These are phyloP conservation scores for Taeniopygia guttata DNA, from an alignment of 2,797 vertebrate genomes.

Conservation along the genomic window DNA sequence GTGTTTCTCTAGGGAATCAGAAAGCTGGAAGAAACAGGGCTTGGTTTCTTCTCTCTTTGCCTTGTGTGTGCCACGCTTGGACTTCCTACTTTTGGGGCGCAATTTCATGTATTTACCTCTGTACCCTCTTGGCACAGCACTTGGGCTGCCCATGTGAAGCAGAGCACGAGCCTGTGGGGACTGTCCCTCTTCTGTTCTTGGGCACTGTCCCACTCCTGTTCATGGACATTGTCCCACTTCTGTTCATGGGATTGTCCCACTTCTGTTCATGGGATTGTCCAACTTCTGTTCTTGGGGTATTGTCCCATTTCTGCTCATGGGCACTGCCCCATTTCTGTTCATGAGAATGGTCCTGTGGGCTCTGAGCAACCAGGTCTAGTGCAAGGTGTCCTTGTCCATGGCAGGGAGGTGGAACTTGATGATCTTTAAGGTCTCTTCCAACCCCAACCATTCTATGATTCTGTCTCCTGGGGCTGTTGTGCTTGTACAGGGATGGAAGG, in stretches of 20 bases:
- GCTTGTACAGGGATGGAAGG: neutral
- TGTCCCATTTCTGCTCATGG: neutral
- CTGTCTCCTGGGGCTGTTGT: neutral
- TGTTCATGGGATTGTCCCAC: too few species aligned
- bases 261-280: too few species aligned
- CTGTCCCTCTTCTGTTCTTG: neutral
- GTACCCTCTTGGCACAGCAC: neutral
- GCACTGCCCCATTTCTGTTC: too few species aligned
- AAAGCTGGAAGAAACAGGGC: constrained; percentile 23
- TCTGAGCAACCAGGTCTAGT: neutral
- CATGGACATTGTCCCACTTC: too few species aligned
- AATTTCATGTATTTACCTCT: neutral
- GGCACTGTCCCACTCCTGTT: neutral
- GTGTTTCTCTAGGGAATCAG: constrained; percentile 65
- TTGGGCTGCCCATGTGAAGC: neutral
- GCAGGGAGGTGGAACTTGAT: fast-evolving
- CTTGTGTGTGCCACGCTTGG: neutral
- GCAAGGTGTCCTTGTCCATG: neutral
- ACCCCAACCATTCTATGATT: neutral
- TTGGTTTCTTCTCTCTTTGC: neutral
- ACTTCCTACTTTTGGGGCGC: neutral
- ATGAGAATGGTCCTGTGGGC: neutral
- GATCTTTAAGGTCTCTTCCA: neutral
- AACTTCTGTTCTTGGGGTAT: too few species aligned
- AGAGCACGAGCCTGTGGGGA: neutral